These are phyloP conservation scores for Notarius quadriscutis DNA, from an alignment of 2,113 vertebrate species.

Conservation along the genomic window DNA sequence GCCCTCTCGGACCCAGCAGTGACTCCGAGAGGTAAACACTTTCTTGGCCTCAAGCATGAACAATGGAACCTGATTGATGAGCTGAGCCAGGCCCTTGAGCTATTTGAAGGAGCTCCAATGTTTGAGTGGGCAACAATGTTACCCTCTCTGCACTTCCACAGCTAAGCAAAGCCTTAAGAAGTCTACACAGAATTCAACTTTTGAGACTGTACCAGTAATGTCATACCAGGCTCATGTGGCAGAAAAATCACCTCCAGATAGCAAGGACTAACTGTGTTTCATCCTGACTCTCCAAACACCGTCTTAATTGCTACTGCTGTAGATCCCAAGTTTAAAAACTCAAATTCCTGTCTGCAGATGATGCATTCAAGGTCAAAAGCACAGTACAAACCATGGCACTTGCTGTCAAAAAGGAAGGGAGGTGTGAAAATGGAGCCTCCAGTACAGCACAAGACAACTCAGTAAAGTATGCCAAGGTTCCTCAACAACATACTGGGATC, in stretches of 20 bases:
- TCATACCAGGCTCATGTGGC: constrained; percentile 23
- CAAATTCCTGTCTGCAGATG: constrained; percentile 35
- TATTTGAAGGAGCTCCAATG: constrained; percentile 26
- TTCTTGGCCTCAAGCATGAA: constrained; percentile 3
- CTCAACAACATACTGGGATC: neutral
- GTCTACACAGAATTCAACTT: constrained; percentile 2
- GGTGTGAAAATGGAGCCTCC: neutral
- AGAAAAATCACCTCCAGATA: constrained; percentile 39
- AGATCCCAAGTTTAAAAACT: constrained; percentile 46
- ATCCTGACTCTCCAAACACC: neutral
- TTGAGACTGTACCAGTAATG: constrained; percentile 39
- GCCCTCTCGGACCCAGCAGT: too few relatives aligned
- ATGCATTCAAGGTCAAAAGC: too few relatives aligned
- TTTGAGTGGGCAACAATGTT: constrained; percentile 40
- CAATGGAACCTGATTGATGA: constrained; percentile 45
- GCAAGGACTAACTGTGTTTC: neutral
- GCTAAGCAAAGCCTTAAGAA: constrained; percentile 39
- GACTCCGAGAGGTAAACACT: too few relatives aligned
- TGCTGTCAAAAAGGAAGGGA: too few relatives aligned
- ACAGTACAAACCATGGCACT: too few relatives aligned
- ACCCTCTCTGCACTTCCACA: constrained; percentile 44
- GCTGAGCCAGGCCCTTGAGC: neutral
- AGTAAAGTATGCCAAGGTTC: neutral
- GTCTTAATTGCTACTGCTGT: constrained; percentile 41
- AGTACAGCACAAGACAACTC: neutral